These are phyloP conservation scores for Bradypodion pumilum DNA, from an alignment of 2,797 vertebrate species.

Conservation along the genomic window DNA sequence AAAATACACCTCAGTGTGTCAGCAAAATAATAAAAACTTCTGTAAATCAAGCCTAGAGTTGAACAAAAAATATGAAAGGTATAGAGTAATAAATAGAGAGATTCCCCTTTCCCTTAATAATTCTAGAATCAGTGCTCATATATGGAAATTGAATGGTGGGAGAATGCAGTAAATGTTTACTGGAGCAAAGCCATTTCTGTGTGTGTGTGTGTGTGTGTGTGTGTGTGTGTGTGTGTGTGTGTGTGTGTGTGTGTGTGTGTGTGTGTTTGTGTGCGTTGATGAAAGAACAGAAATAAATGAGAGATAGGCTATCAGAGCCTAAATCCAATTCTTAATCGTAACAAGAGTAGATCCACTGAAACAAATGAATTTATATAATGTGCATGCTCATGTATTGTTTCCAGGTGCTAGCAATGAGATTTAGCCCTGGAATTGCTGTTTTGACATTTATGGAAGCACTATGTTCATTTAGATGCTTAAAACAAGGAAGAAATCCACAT, in stretches of 20 bases:
- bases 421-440: background rate
- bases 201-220: no score
- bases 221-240: no score
- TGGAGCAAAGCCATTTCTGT: no score
- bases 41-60: background rate
- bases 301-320: slow-evolving; percentile 46
- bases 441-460: slow-evolving; percentile 41
- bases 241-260: background rate
- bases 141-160: background rate
- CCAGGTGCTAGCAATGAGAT: no score
- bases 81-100: background rate
- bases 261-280: background rate
- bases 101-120: background rate
- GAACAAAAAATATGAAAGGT: background rate
- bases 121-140: background rate
- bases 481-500: background rate
- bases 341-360: no score
- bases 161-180: no score
- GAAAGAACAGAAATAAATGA: slow-evolving; percentile 7
- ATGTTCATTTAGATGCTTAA: slow-evolving; percentile 50
- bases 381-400: no score
- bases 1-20: background rate
- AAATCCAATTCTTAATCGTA: no score
- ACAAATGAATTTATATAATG: no score
- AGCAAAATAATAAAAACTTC: background rate